Base-by-base conservation (phyloP, 2,888 invertebrate genomes). In the Lasioglossum villosulum region DNA sequence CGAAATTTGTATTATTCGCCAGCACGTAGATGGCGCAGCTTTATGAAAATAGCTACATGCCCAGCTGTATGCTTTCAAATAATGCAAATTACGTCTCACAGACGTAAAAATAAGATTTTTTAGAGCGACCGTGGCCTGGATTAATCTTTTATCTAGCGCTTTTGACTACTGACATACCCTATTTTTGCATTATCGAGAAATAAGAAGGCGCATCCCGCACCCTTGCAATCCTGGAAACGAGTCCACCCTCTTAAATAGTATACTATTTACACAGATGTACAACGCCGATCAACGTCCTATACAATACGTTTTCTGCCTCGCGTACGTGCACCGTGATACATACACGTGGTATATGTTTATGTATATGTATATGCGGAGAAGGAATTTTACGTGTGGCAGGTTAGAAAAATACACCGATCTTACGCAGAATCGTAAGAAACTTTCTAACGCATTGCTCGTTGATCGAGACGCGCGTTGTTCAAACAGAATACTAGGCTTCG, bases 381-480 rank as follows among this genome's bases (percentile, higher is more conserved):
- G 91, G 90, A 87, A 56, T 56, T 56, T 70, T 94, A 94, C 90
- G 92, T 91, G 92, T 91, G 92, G 93, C 89, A 90, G 93, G 93
- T 93, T 95, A 95, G 94, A 95, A 95, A 95, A 95, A 95, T 95
- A 95, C 94, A 94, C 93, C 91, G 91, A 94, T 93, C 88, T 93
- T 92, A 93, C 92, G 90, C 90, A 90, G 91, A 87, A 93, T 86
- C 90, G 92, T 94, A 93, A 93, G 93, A 93, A 94, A 94, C 86
- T 86, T 90, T 84, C 86, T 89, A 90, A 89, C 87, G 84, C 86
- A 77, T 70, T 82, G n/a, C n/a, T n/a, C n/a, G n/a, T n/a, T n/a
- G n/a, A n/a, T n/a, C n/a, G n/a, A 89, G 23, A 30, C 75, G 87
- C 82, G 77, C 88, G 79, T 80, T 84, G 82, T 82, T 84, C 74